Evolutionary conservation across 2,888 invertebrate genomes (phyloP), one percentile per base, ranked within the genome.

Genomic region (Hololepta plana): DNA sequence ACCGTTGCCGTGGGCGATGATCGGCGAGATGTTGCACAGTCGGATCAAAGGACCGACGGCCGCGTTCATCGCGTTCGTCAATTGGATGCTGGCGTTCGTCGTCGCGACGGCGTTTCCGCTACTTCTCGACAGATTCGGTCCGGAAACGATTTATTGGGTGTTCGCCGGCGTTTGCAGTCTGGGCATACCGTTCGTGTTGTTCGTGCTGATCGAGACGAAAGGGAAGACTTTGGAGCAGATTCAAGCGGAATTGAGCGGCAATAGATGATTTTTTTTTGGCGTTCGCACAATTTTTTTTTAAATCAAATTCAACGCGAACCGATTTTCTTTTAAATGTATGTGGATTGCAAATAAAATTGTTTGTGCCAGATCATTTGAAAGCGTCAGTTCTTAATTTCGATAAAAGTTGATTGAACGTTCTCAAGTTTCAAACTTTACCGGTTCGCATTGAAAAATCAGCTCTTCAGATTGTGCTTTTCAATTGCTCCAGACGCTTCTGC

Each of bases 141-240:
- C 41, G 2, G 47, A 49, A 15, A 51, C 49, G 9, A 55, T 62
- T 2, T 66, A 68, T 38, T 60, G 58, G 46, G 35, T 61, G 20
- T 70, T 65, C 45, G 53, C 57, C 4, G 35, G 38, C 1, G 49
- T 59, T 21, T 62, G 62, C 38, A 32, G 51, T 3, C 4, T 59
- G 6, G 57, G 57, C 20, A 41, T 57, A 3, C 29, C 58, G 13
- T 67, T 64, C 43, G 53, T 62, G 2, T 36, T 53, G 12, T 43
- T 57, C 26, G 48, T 49, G 33, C 52, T 70, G 9, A 56, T 67
- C 4, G 72, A 72, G 49, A 62, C 62, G 2, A 61, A 58, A 41
- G 57, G 56, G 4, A 61, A 60, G 40, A 50, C 56, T 2, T 35
- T 60, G 12, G 55, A 55, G 12, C 45, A 60, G 34, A 60, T 62